These are phyloP conservation scores for Whitmania pigra DNA, from an alignment of 1,140 invertebrate species.

Conservation along the genomic window DNA sequence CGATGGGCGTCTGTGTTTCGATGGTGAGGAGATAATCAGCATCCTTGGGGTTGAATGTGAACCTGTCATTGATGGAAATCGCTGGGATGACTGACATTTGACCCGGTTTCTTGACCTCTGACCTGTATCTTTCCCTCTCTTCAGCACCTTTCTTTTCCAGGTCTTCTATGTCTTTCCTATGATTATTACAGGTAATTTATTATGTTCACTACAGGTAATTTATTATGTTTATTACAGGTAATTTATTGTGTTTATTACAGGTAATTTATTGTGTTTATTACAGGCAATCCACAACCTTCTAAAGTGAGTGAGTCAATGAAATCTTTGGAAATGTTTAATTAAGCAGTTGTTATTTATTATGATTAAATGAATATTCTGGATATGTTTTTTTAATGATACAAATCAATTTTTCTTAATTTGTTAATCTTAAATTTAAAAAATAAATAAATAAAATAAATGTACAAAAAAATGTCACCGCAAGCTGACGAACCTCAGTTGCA, in stretches of 20 bases:
- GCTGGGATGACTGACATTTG: conserved; percentile 3
- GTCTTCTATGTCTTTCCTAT: conserved; percentile 4
- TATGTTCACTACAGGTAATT: background rate
- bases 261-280: background rate
- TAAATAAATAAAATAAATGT: no score
- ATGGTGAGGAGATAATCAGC: background rate
- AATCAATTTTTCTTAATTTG: no score
- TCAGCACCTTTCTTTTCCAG: background rate
- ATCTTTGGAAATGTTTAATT: no score
- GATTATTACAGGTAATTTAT: no score
- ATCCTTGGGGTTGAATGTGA: background rate
- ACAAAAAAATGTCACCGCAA: no score
- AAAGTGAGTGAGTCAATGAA: no score
- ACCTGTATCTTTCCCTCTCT: conserved; percentile 1
- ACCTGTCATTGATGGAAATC: background rate
- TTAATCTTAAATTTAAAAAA: no score
- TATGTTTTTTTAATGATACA: no score
- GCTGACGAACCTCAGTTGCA: no score
- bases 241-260: background rate
- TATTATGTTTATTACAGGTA: background rate
- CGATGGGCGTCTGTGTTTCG: background rate
- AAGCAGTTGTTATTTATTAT: no score
- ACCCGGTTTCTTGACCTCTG: background rate
- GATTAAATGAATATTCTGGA: no score
- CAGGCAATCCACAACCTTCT: no score